A percentile compares a stretch with the other conserved stretches of the same genome.
These are phyloP conservation scores for Castor canadensis DNA, from an alignment of 2,113 vertebrate species.

Conservation along the genomic window DNA sequence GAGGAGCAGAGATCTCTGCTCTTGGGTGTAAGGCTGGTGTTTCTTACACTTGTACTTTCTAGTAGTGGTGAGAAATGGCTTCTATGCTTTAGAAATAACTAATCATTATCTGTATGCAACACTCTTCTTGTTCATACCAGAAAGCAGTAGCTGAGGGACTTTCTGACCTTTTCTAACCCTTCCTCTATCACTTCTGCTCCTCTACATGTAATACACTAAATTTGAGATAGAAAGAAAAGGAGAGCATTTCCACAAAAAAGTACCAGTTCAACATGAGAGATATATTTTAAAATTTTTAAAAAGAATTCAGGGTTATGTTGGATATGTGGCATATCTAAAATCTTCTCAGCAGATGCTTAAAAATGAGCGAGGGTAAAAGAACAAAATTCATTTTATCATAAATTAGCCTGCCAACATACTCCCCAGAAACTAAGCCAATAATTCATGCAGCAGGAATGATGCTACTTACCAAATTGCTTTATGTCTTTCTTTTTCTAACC, in stretches of 20 bases:
- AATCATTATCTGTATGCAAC: background rate
- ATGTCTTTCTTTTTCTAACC: background rate
- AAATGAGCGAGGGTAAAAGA: slow-evolving; percentile 13
- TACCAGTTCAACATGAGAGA: background rate
- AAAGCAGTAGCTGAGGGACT: background rate
- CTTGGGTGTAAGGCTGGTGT: background rate
- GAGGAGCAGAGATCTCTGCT: background rate
- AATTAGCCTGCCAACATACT: background rate
- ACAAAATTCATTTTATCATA: background rate
- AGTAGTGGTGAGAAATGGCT: background rate
- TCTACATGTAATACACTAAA: background rate
- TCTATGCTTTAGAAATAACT: background rate
- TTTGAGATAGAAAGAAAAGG: slow-evolving; percentile 1
- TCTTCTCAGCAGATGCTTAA: slow-evolving; percentile 37
- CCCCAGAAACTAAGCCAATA: slow-evolving; percentile 3
- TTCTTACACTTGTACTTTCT: background rate
- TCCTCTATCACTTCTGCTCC: background rate
- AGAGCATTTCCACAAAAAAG: background rate
- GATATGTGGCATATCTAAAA: background rate
- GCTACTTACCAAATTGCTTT: background rate
- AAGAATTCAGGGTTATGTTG: background rate
- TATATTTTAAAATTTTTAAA: background rate
- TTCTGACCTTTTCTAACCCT: background rate
- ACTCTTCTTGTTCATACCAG: background rate
- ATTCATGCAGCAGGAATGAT: slow-evolving; percentile 15